These are phyloP conservation scores for Loriculus beryllinus DNA, from an alignment of 2,797 vertebrate species.

Conservation along the genomic window DNA sequence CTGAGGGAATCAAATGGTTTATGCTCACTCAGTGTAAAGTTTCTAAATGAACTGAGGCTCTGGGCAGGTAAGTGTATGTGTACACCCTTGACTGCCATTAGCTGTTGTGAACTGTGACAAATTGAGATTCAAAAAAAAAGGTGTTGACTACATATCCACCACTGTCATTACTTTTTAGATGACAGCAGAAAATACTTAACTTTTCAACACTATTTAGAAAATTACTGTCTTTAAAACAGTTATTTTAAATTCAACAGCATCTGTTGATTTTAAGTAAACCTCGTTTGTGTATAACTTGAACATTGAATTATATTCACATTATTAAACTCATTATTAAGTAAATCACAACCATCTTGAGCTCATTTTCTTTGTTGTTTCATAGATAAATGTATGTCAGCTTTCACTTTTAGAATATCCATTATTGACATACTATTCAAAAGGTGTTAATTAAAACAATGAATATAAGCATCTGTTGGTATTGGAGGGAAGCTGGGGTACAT, in stretches of 20 bases:
- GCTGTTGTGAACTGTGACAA: background rate
- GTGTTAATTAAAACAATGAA: background rate
- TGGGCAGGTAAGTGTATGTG: background rate
- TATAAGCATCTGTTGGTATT: background rate
- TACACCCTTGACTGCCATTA: background rate
- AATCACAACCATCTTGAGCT: background rate
- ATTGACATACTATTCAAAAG: background rate
- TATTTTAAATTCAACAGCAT: background rate
- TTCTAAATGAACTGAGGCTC: background rate
- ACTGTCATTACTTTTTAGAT: background rate
- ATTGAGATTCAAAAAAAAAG: background rate
- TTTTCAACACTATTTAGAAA: background rate
- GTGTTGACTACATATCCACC: background rate
- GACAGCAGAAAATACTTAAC: background rate
- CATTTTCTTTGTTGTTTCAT: background rate
- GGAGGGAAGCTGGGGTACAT: background rate
- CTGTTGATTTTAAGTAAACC: background rate
- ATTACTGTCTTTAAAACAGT: background rate
- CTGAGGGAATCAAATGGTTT: background rate
- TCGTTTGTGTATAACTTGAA: background rate
- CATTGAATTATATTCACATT: background rate
- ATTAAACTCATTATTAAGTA: background rate
- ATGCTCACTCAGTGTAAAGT: background rate
- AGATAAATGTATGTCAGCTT: background rate
- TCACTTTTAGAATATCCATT: background rate